Conservation (phyloP, 1,140 invertebrate genomes). For the Yoshiicerus persimilis region DNA sequence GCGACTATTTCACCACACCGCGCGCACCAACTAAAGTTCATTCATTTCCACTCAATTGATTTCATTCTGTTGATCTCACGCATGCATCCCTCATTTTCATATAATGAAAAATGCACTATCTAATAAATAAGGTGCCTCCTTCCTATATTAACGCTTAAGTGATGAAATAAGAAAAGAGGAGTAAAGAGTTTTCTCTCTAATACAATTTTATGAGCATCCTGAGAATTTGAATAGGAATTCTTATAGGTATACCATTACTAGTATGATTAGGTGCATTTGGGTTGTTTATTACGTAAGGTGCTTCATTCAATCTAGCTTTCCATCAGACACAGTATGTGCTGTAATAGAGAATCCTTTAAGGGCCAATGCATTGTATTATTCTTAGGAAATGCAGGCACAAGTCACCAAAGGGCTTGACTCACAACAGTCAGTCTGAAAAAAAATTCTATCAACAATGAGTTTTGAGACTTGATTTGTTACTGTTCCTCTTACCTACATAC, state of each 20-base stretch:
- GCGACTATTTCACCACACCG: not conserved
- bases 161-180: not conserved
- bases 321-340: not conserved
- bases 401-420: not conserved
- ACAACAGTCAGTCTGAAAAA: not conserved
- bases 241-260: not conserved
- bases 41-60: slow-evolving; percentile 5
- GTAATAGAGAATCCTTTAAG: not conserved
- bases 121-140: not conserved
- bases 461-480: not conserved
- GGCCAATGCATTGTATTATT: not conserved
- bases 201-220: too few relatives aligned
- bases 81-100: not conserved
- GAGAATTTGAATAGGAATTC: not conserved
- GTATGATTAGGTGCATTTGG: too few relatives aligned
- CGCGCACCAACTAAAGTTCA: not conserved
- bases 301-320: not conserved
- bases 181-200: not conserved
- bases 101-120: not conserved
- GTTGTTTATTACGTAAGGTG: not conserved
- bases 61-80: not conserved
- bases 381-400: not conserved
- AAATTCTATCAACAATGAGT: not conserved
- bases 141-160: not conserved
- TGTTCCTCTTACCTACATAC: not conserved